phyloP scores from a whole-genome alignment of 2,888 invertebrate species.

The Griposia aprilina region DNA sequence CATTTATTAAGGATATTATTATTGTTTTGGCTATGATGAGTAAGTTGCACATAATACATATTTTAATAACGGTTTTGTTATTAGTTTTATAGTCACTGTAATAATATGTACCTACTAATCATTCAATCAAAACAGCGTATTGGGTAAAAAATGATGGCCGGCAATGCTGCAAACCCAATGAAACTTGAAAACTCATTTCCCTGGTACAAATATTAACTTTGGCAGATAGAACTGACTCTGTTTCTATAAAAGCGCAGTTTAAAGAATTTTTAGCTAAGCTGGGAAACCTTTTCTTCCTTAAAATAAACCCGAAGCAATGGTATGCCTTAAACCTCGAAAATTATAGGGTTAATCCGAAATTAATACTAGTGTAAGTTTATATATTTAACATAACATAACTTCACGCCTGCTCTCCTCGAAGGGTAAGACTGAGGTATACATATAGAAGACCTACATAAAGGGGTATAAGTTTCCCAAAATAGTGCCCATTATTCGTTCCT shows the following conservation, averaged over 20 bases:
- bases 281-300: background rate
- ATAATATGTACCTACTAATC: no score
- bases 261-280: background rate
- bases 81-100: background rate
- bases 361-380: no score
- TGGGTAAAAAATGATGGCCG: no score
- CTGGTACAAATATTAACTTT: background rate
- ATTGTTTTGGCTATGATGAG: conserved; percentile 21
- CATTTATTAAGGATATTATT: conserved; percentile 30
- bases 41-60: background rate
- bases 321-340: background rate
- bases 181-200: background rate
- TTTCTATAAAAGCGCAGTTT: background rate
- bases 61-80: conserved; percentile 16
- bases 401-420: no score
- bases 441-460: background rate
- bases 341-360: no score
- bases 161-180: no score
- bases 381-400: no score
- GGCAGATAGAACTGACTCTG: background rate
- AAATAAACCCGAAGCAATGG: background rate
- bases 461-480: background rate
- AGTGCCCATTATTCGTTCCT: background rate
- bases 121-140: no score
- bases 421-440: background rate